Evolutionary conservation across 1,140 invertebrate species (phyloP).

Genomic region (Lerema accius): DNA sequence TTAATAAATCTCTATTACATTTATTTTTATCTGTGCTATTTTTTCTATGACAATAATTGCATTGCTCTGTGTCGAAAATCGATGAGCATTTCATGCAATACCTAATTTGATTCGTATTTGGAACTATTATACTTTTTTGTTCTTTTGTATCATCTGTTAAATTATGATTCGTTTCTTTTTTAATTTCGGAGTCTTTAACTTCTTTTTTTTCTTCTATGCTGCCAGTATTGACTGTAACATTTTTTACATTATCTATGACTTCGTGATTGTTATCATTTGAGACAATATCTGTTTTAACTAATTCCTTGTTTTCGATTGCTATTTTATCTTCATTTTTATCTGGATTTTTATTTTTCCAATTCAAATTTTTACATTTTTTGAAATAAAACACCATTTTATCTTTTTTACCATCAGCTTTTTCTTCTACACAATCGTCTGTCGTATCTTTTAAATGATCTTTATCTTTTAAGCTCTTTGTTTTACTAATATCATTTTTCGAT

Average conservation of each 20-base stretch:
- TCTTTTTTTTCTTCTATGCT: conserved; percentile 36
- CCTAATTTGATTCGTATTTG: conserved; percentile 41
- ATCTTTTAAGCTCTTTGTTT: neutral
- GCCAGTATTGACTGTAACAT: neutral
- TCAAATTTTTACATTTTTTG: conserved; percentile 51
- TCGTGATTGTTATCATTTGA: no score
- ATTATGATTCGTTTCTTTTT: conserved; percentile 17
- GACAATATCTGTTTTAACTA: conserved; percentile 8
- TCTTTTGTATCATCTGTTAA: conserved; percentile 1
- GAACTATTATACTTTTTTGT: conserved; percentile 44
- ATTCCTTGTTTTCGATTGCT: conserved; percentile 19
- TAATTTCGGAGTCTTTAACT: conserved; percentile 28
- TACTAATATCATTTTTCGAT: neutral
- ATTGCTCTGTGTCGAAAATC: conserved; percentile 48
- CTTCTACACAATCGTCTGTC: conserved; percentile 1
- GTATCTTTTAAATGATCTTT: neutral
- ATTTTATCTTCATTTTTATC: conserved; percentile 25
- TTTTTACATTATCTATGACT: neutral
- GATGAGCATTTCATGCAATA: conserved; percentile 57
- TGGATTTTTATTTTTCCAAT: conserved; percentile 40
- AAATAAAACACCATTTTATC: conserved; percentile 15
- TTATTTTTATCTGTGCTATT: conserved; percentile 11
- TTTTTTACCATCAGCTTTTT: conserved; percentile 24
- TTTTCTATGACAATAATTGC: conserved; percentile 43
- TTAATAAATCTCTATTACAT: neutral